Base-by-base conservation (phyloP, 2,888 invertebrate genomes). In the Drosophila mercatorum region DNA sequence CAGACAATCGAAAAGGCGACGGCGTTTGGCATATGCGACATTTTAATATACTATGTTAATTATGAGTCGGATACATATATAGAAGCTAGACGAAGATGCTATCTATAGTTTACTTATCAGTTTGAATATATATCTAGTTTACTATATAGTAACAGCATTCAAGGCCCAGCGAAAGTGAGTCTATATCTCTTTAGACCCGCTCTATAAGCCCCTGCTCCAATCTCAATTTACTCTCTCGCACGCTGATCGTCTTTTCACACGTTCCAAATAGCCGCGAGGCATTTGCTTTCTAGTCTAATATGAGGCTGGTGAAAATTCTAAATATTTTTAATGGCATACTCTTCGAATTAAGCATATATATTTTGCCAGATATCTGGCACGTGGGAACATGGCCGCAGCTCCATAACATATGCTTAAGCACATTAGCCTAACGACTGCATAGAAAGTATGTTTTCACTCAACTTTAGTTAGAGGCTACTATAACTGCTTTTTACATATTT, bases 1-100 rank as follows among this genome's bases (percentile, higher is more conserved):
- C 41, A 66, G 46, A 70, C 75, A 76, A 78, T 64, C 76, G 71
- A 57, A 70, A 80, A 77, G 58, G 73, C 81, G 69, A 61, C 78
- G 56, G 69, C 78, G 36, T 78, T 78, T 77, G n/a, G 41, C 34
- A 43, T n/a, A 59, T 43, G 26, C 17, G n/a, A 17, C 40, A 53
- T 51, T 49, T 51, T 65, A 26, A 60, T 78, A 59, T 74, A 59
- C 55, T 49, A 36, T 51, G 57, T 49, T 56, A 51, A 60, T 67
- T 67, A 67, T 56, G 66, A 56, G 2, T 34, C 14, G 11, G 14
- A 1, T 2, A 22, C 2, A 22, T 22, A 22, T 22, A 22, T 22
- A 22, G 1, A 22, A 22, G 22, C 22, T 22, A 1, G 22, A 22
- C 2, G 1, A 22, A 22, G 1, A 22, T 22, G 22, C 22, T 22